phyloP scores from a whole-genome alignment of 2,888 invertebrate species.

The Drosophila nigricruria region DNA sequence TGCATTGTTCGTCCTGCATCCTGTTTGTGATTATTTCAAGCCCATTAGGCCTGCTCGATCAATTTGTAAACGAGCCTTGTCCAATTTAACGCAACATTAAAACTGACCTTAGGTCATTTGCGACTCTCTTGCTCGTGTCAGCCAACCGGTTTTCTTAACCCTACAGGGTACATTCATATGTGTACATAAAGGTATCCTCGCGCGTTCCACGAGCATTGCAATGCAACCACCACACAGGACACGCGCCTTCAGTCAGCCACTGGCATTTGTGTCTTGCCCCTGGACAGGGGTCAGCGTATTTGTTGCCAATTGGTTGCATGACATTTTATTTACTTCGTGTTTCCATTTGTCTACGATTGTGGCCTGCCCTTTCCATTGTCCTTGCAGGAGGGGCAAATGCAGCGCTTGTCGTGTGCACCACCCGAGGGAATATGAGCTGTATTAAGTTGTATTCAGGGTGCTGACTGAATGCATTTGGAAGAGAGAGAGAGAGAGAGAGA shows the following conservation, averaged over 20 bases:
- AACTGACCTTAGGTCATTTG: slow-evolving; percentile 74
- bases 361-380: slow-evolving; percentile 25
- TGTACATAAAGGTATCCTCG: background rate
- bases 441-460: slow-evolving; percentile 18
- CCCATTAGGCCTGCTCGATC: slow-evolving; percentile 43
- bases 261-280: slow-evolving; percentile 47
- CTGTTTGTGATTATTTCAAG: slow-evolving; percentile 25
- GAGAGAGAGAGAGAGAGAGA: background rate
- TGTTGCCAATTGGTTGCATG: slow-evolving; percentile 69
- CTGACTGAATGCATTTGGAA: slow-evolving; percentile 25
- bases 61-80: slow-evolving; percentile 59
- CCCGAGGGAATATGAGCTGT: slow-evolving; percentile 38
- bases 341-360: slow-evolving; percentile 30
- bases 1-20: slow-evolving; percentile 13
- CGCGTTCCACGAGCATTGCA: slow-evolving; percentile 12
- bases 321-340: slow-evolving; percentile 57
- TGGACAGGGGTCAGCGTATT: slow-evolving; percentile 63
- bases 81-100: slow-evolving; percentile 71
- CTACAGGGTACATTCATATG: slow-evolving; percentile 11
- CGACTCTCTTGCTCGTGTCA: background rate
- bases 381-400: slow-evolving; percentile 55
- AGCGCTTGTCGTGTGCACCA: slow-evolving; percentile 59
- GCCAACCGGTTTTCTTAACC: slow-evolving; percentile 58
- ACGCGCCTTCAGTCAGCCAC: slow-evolving; percentile 34
- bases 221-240: slow-evolving; percentile 57